These are phyloP conservation scores for Hydroisotoma schaefferi DNA, from an alignment of 2,888 invertebrate genomes.

Conservation along the genomic window DNA sequence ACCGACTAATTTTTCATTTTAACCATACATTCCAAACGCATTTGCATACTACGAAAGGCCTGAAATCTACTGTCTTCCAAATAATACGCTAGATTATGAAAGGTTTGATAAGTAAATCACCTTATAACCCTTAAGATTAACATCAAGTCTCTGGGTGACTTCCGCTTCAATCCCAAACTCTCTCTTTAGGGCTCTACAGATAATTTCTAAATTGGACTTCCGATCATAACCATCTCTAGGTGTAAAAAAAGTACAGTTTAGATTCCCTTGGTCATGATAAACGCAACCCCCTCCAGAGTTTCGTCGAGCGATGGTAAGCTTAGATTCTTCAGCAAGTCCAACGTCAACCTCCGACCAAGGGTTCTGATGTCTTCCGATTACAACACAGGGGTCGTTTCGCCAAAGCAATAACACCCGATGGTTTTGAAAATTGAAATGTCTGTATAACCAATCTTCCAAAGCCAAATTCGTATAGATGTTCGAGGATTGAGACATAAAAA, in stretches of 20 bases:
- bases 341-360: conserved; percentile 90
- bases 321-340: conserved; percentile 61
- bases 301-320: conserved; percentile 76
- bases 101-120: no score
- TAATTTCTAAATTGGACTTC: conserved; percentile 79
- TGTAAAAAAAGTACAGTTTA: conserved; percentile 90
- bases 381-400: conserved; percentile 90
- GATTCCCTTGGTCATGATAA: conserved; percentile 90
- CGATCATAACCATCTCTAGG: conserved; percentile 77
- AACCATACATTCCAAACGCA: no score
- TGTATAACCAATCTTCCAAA: conserved; percentile 93
- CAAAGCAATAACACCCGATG: conserved; percentile 85
- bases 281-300: conserved; percentile 95
- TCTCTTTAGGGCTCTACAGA: conserved; percentile 75
- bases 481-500: conserved; percentile 85
- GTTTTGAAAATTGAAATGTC: conserved; percentile 74
- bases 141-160: conserved; percentile 80
- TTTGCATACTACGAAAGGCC: no score
- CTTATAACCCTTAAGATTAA: conserved; percentile 73
- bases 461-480: conserved; percentile 87
- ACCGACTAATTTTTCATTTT: no score
- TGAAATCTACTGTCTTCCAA: no score
- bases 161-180: conserved; percentile 74
- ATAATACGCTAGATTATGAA: no score
- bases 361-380: conserved; percentile 95